Conservation (phyloP, 2,113 vertebrate genomes). For the Pseudopodoces humilis region DNA sequence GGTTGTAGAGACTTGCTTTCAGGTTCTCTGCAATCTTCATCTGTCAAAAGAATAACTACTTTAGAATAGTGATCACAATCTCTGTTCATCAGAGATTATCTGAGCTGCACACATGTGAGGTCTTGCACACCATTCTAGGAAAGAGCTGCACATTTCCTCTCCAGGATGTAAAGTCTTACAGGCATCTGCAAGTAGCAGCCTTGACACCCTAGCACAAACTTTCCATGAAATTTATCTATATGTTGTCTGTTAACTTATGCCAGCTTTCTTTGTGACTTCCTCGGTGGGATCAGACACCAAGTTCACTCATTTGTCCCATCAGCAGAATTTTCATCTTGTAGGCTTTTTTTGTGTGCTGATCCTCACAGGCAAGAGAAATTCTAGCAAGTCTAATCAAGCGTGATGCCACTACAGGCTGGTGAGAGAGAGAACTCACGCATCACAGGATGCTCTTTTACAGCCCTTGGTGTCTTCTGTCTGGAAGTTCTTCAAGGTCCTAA, state of each 20-base stretch:
- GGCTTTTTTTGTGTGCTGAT: background rate
- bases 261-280: background rate
- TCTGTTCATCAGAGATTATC: background rate
- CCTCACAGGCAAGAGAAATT: background rate
- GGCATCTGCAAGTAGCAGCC: background rate
- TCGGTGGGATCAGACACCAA: background rate
- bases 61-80: constrained; percentile 5
- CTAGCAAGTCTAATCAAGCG: background rate
- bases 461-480: background rate
- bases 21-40: constrained; percentile 3
- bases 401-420: background rate
- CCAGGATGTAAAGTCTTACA: background rate
- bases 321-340: background rate
- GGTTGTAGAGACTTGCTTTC: background rate
- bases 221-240: background rate
- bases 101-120: background rate
- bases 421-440: background rate
- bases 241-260: background rate
- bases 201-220: background rate
- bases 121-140: background rate
- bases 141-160: background rate
- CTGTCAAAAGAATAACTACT: constrained; percentile 1
- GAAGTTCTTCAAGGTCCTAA: background rate
- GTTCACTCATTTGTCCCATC: background rate
- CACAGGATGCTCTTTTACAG: background rate